Conservation (phyloP, 2,797 vertebrate genomes). For the Sciaenops ocellatus region DNA sequence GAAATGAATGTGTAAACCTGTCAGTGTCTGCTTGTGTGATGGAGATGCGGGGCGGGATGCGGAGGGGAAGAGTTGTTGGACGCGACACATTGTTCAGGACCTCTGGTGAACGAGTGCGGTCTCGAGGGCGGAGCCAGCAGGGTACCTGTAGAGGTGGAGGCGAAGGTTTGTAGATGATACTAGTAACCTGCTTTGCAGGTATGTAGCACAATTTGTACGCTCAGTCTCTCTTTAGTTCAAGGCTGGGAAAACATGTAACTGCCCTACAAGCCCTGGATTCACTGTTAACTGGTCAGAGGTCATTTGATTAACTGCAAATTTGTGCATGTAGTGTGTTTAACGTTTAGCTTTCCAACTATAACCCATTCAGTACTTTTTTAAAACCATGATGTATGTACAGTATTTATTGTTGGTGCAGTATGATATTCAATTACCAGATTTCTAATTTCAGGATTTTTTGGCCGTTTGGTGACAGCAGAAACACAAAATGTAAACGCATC, state of each 20-base stretch:
- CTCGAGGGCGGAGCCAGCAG: constrained; percentile 85
- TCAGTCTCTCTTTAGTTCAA: neutral
- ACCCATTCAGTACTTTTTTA: neutral
- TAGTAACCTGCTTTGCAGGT: neutral
- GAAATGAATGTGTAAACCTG: constrained; percentile 75
- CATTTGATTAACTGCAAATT: neutral
- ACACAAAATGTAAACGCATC: neutral
- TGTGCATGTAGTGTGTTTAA: neutral
- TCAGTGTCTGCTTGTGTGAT: constrained; percentile 85
- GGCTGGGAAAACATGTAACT: neutral
- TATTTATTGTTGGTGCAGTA: neutral
- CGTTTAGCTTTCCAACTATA: neutral
- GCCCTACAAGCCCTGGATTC: neutral
- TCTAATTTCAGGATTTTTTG: neutral
- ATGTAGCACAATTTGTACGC: too few relatives aligned
- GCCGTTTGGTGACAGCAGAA: neutral
- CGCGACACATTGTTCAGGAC: constrained; percentile 77
- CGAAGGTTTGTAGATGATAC: neutral
- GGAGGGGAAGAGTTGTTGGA: constrained; percentile 88
- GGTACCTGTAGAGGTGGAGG: constrained; percentile 78
- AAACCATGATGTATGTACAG: neutral
- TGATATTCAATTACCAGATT: neutral
- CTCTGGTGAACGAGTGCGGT: constrained; percentile 85
- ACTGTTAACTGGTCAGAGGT: neutral
- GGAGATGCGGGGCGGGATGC: constrained; percentile 88